These are phyloP conservation scores for Atta colombica DNA, from an alignment of 1,140 invertebrate genomes.

Conservation along the genomic window DNA sequence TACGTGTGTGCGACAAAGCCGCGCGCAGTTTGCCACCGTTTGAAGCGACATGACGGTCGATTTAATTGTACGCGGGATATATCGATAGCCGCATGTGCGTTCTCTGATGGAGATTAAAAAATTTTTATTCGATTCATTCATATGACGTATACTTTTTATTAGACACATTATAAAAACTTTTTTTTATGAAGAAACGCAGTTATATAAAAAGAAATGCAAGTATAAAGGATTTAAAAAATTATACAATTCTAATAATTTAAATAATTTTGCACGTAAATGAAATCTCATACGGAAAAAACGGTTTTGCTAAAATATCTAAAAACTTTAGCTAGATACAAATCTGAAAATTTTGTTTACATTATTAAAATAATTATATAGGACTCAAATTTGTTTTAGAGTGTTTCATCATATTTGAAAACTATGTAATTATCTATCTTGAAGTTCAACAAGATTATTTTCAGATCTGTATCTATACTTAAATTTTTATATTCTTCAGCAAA, in stretches of 20 bases:
- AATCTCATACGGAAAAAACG: neutral
- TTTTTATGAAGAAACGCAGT: too few species aligned
- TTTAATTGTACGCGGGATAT: neutral
- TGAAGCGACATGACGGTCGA: constrained; percentile 12
- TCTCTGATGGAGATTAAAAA: neutral
- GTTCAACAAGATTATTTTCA: too few species aligned
- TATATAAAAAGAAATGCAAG: too few species aligned
- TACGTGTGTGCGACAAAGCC: constrained; percentile 41
- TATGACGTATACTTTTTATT: neutral
- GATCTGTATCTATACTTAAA: too few species aligned
- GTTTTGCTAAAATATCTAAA: neutral
- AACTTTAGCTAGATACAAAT: neutral
- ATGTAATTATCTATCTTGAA: too few species aligned
- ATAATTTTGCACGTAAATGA: neutral
- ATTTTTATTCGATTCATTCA: neutral
- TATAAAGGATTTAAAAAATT: neutral
- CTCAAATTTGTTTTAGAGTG: too few species aligned
- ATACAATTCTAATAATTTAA: neutral
- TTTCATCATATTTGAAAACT: too few species aligned
- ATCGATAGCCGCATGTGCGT: neutral
- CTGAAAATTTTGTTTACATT: neutral
- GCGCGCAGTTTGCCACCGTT: neutral
- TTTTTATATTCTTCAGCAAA: too few species aligned
- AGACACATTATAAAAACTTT: too few species aligned
- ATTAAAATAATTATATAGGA: too few species aligned